These are phyloP conservation scores for Rotaria macrura DNA, from an alignment of 2,888 invertebrate genomes.

Conservation along the genomic window DNA sequence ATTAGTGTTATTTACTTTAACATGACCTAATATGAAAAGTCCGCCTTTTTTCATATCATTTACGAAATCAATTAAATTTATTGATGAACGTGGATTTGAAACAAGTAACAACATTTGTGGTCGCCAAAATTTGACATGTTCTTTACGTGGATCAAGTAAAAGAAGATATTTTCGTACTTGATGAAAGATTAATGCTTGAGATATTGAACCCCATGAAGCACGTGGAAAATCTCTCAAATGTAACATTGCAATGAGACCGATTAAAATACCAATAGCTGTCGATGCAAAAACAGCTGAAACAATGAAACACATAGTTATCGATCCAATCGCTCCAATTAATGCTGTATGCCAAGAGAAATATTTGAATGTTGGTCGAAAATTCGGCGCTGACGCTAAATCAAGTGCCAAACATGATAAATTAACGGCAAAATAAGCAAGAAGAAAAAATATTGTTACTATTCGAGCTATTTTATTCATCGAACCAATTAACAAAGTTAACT, in stretches of 20 bases:
- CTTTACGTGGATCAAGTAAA: slow-evolving; percentile 83
- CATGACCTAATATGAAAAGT: slow-evolving; percentile 74
- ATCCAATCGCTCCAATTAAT: slow-evolving; percentile 70
- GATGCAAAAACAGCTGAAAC: slow-evolving; percentile 81
- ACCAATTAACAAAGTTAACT: slow-evolving; percentile 73
- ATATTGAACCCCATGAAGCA: slow-evolving; percentile 87
- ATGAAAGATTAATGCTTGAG: slow-evolving; percentile 94
- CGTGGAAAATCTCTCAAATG: slow-evolving; percentile 68
- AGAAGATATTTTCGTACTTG: slow-evolving; percentile 90
- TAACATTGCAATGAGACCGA: slow-evolving; percentile 71
- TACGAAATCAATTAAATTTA: slow-evolving; percentile 85
- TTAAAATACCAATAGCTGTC: slow-evolving; percentile 71
- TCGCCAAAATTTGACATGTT: slow-evolving; percentile 97
- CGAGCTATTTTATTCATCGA: slow-evolving; percentile 89
- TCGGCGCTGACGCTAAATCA: slow-evolving; percentile 91
- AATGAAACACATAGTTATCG: slow-evolving; percentile 81
- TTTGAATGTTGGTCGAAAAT: slow-evolving; percentile 88
- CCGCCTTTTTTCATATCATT: slow-evolving; percentile 89
- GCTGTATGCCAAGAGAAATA: slow-evolving; percentile 91
- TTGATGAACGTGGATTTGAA: slow-evolving; percentile 74
- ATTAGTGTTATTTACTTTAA: slow-evolving; percentile 58
- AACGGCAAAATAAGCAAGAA: slow-evolving; percentile 86
- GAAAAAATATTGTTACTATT: slow-evolving; percentile 86
- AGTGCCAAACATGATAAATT: slow-evolving; percentile 88
- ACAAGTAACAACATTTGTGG: slow-evolving; percentile 88